These are phyloP conservation scores for Carabus problematicus DNA, from an alignment of 2,888 invertebrate genomes.

Conservation along the genomic window DNA sequence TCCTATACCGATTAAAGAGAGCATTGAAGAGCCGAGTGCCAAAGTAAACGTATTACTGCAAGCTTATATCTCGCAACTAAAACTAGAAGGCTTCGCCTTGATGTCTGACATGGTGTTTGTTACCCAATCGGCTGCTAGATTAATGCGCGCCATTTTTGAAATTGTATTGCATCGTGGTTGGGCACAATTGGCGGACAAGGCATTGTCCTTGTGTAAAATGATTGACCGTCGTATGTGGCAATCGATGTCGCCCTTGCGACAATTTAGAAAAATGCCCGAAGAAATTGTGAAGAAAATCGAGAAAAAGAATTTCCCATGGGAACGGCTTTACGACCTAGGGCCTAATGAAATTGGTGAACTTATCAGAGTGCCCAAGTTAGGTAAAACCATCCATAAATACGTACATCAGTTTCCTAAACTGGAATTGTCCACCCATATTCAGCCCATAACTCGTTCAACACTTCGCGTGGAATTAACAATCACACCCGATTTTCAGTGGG, in stretches of 20 bases:
- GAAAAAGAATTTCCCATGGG: conserved; percentile 96
- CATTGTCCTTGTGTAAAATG: conserved; percentile 97
- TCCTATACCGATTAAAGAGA: conserved; percentile 98
- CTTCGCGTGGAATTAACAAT: conserved; percentile 95
- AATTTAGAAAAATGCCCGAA: conserved; percentile 97
- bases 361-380: conserved; percentile 87
- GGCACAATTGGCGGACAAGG: conserved; percentile 97
- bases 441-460: conserved; percentile 94
- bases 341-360: conserved; percentile 97
- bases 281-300: conserved; percentile 97
- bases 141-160: conserved; percentile 97
- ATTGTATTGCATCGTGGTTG: conserved; percentile 91
- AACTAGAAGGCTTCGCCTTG: conserved; percentile 96
- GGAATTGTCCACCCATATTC: conserved; percentile 95
- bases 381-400: conserved; percentile 95
- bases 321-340: conserved; percentile 92
- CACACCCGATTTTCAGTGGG: conserved; percentile 99
- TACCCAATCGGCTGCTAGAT: conserved; percentile 93
- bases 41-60: conserved; percentile 96
- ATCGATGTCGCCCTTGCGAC: conserved; percentile 96
- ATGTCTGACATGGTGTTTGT: conserved; percentile 99
- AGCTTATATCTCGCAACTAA: conserved; percentile 97
- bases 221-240: conserved; percentile 99
- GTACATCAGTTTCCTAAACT: conserved; percentile 97
- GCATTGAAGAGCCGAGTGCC: conserved; percentile 96